Evolutionary conservation across 2,797 vertebrate species (phyloP).

Genomic region (Glyptemys insculpta): DNA sequence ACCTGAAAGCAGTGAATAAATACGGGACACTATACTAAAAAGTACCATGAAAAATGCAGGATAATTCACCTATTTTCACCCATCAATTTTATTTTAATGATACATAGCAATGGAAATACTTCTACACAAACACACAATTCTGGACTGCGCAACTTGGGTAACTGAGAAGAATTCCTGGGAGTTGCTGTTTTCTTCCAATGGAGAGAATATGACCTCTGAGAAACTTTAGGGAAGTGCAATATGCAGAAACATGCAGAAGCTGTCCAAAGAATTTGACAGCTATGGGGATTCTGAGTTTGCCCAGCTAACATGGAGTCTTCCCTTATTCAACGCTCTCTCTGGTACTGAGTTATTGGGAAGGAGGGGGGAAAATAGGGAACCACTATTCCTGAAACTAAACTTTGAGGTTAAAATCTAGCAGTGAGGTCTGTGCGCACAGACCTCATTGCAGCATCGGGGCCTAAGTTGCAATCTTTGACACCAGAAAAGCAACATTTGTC

Average conservation of each 20-base stretch:
- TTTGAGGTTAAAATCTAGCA: rapidly evolving
- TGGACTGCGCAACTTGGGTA: neutral
- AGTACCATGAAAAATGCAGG: rapidly evolving
- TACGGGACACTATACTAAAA: neutral
- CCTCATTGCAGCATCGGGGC: neutral
- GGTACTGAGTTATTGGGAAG: neutral
- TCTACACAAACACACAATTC: neutral
- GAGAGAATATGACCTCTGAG: neutral
- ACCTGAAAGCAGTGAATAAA: neutral
- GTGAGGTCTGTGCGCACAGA: rapidly evolving
- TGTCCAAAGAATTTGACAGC: constrained; percentile 41
- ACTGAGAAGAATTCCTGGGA: neutral
- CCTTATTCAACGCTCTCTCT: constrained; percentile 17
- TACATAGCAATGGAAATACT: neutral
- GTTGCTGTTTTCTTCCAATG: neutral
- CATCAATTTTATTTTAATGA: neutral
- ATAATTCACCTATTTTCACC: neutral
- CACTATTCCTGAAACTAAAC: neutral
- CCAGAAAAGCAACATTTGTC: neutral
- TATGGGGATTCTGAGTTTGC: neutral
- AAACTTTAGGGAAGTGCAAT: neutral
- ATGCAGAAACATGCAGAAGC: neutral
- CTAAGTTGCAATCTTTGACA: neutral
- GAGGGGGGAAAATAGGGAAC: neutral
- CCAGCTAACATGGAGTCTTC: neutral